phyloP scores from a whole-genome alignment of 2,113 vertebrate genomes.

The chimpanzee (Pan troglodytes) region NHGRI_mPanTro3-v2.1_pri NC_072407.2:46554501-46555000 shows the following conservation, averaged over 20 bases:
- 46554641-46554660: neutral
- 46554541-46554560: neutral
- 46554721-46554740: neutral
- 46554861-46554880: neutral
- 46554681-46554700: neutral
- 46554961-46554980: neutral
- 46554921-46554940: neutral
- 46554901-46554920: neutral
- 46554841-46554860: neutral
- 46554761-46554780: neutral
- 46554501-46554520: neutral
- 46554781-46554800: neutral
- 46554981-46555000: neutral
- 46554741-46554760: neutral
- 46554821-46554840: neutral
- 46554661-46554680: neutral
- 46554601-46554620: neutral
- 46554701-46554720: neutral
- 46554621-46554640: neutral
- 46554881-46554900: neutral
- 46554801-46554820: neutral
- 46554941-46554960: neutral
- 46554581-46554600: neutral
- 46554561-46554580: neutral
- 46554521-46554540: slow-evolving; percentile 26